Base-by-base conservation (phyloP, 2,888 invertebrate genomes). In the Drosophila kambysellisi region DNA sequence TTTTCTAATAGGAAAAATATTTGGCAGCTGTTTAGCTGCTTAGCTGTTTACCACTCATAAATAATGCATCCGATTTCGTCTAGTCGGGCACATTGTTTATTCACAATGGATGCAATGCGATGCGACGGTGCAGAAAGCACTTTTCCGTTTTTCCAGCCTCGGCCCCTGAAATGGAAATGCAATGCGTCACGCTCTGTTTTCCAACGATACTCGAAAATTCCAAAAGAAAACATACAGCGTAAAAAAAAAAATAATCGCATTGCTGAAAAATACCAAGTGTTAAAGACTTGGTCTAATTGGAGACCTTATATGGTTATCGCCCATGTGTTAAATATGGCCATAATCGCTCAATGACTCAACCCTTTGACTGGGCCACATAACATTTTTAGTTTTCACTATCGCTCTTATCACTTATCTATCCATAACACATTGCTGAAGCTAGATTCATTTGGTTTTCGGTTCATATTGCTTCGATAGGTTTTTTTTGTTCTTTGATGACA, bases 171-270 rank as follows among this genome's bases (percentile, higher is more conserved):
- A 74, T 66, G 61, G 72, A 85, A 86, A 82, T 84, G 88, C 79
- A 79, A 72, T 74, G 74, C 72, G 82, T 88, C 85, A 82, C 79
- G 88, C 76, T 83, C 83, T 83, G 85, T 76, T 77, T 58, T 37
- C 12, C 48, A 32, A 29, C 35, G 54, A 67, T 68, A 57, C 66
- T 65, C 41, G 46, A 60, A 58, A 58, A 63, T 50, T 63, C 50
- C 30, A 37, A 25, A 41, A 46, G 46, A 25, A 46, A 46, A 25
- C 15, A 25, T 25, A 1, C 46, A 25, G 46, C 46, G 8, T 7
- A 7, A 7, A 20, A 20, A 12, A 12, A 43, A 0, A 9, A n/a
- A 17, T 0, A 37, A 11, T 25, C 15, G 35, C 35, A 56, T 35
- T 15, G 56, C 41, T 15, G 3, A 20, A 25, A 9, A 9, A 15